Evolutionary conservation across 2,888 invertebrate species (phyloP), one percentile per base, ranked within the genome.

Genomic region (Poecilus cupreus): DNA sequence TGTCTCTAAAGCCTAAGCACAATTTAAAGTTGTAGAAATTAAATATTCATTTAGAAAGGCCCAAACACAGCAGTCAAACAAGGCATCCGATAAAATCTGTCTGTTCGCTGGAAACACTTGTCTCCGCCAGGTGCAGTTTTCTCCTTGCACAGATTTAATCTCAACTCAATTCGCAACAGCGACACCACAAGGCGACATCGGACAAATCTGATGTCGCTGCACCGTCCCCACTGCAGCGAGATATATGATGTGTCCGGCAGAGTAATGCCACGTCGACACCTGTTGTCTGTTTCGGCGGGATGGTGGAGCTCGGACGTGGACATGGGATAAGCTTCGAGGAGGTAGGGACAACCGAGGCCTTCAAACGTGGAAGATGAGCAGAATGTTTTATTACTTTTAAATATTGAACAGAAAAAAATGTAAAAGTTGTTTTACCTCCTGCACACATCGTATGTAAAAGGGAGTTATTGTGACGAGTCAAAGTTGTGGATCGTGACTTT

Each of bases 221-320:
- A 8, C 22, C 57, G 57, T 37, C 77, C 2, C 3, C 26, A 26
- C 22, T 24, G 54, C 24, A 22, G 11, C 74, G 77, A 77, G 46
- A 77, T 77, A 60, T 60, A 77, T 60, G 77, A 77, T 22, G 77
- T 77, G 77, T 77, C 77, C 60, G 13, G 60, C 22, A 43, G 60
- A 77, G 60, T 22, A 60, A 77, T 77, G 77, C 46, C 46, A 79
- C 18, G 79, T 79, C 68, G 37, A 79, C 79, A 79, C 79, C 79
- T 79, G 79, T 79, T 78, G 77, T 72, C 72, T 72, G 72, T 11
- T 70, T 10, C 22, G 6, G 1, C 16, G 16, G 70, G 43, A 72
- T 24, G n/a, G n/a, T 4, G 11, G 22, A 10, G 22, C 54, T 10
- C 13, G 11, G 20, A 54, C 60, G 26, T 13, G 60, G 22, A 13